phyloP scores from a whole-genome alignment of 64 coral and sea anemone genomes.

The Pachyseris speciosa region DNA sequence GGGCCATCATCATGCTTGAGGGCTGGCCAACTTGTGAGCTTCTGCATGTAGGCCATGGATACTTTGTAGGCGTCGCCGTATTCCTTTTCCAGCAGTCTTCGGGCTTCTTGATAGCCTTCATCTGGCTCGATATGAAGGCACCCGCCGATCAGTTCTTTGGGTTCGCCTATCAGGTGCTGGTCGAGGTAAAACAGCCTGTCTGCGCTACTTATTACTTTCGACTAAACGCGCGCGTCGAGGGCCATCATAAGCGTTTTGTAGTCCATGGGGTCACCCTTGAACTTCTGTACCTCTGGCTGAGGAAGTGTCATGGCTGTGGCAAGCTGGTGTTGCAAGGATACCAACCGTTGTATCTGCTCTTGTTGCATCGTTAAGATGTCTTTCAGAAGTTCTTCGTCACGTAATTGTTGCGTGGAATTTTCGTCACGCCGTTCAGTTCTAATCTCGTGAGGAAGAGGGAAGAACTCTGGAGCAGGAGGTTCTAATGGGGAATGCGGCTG shows the following conservation, averaged over 20 bases:
- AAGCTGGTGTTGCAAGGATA: not conserved
- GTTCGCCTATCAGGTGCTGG: slow-evolving; percentile 32
- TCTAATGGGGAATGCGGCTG: no score
- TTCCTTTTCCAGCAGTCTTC: not conserved
- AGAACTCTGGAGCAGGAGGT: no score
- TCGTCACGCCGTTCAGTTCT: no score
- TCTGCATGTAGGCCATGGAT: not conserved
- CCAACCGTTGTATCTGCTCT: not conserved
- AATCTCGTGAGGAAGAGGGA: no score
- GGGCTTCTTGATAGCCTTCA: slow-evolving; percentile 14
- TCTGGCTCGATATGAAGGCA: slow-evolving; percentile 25
- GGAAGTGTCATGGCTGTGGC: slow-evolving; percentile 5
- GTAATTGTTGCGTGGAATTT: no score
- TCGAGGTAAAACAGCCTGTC: slow-evolving; percentile 37
- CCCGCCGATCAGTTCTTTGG: slow-evolving; percentile 11
- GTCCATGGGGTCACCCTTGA: not conserved
- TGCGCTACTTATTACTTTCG: not conserved
- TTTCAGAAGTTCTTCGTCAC: no score
- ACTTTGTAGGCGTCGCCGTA: slow-evolving; percentile 42
- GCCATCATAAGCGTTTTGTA: slow-evolving; percentile 33
- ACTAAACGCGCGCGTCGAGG: slow-evolving; percentile 22
- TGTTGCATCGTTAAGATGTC: not conserved
- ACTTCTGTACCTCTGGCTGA: not conserved
- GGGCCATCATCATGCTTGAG: not conserved
- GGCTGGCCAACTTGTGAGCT: not conserved